Base-by-base conservation (phyloP, 1,140 invertebrate species). In the Drosophila busckii region DNA sequence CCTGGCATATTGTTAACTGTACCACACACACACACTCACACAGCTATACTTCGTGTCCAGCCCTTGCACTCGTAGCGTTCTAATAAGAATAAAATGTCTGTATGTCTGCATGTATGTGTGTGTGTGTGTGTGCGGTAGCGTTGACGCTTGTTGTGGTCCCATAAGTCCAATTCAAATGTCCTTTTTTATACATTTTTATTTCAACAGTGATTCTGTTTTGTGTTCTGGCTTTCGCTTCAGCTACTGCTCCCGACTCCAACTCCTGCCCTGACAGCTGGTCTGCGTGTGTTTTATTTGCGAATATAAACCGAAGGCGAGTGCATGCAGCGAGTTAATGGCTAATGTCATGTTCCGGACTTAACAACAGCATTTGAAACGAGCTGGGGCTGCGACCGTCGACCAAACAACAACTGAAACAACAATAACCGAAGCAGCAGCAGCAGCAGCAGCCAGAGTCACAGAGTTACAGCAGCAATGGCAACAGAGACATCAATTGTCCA, bases 111-210 rank as follows among this genome's bases (percentile, higher is more conserved):
- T 22, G 19, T 38, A 16, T 53, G 32, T 45, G 40, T 46, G 53
- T 23, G 34, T 44, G 45, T 22, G 15, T 38, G 15, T 4, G 46
- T 28, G 46, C 7, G 31, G 50, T 16, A 40, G 28, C 40, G 20
- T 29, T 48, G 56, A 32, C 34, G 70, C 53, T 65, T 73, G 61
- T 60, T 82, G 75, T 82, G 75, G 75, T 82, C 75, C 75, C 75
- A 82, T 82, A 82, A 82, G 75, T 82, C 75, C 75, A 83, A 82
- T 82, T 82, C 75, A 82, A 82, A 82, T 82, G 75, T 82, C 75
- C 76, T 82, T 82, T 82, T 82, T 82, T 82, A 82, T 82, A 82
- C 75, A 73, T 80, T 80, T 82, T 82, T 80, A 82, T 82, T 83
- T 83, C 75, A 82, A 83, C 75, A 70, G 75, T 82, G 75, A 83